Evolutionary conservation across 2,113 vertebrate genomes (phyloP).

Genomic region (Megaceryle maxima): DNA sequence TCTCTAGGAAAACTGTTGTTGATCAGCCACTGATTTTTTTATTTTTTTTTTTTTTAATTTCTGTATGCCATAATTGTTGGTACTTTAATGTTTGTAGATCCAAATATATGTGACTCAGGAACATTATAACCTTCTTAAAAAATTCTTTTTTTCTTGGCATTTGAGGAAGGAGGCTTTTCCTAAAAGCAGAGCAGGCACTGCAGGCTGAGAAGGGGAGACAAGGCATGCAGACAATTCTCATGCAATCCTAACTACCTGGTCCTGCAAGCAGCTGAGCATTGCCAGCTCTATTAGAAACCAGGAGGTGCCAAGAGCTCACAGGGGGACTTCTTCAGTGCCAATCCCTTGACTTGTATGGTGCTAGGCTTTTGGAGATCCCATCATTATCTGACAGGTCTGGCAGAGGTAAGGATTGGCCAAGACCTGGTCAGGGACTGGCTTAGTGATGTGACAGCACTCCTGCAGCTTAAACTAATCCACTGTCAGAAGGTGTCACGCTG

Average conservation of each 20-base stretch:
- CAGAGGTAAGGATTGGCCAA: neutral
- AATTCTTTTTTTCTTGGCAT: neutral
- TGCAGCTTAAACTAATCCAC: neutral
- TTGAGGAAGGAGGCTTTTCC: neutral
- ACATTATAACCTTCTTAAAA: neutral
- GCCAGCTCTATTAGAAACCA: rapidly evolving
- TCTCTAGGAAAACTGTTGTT: neutral
- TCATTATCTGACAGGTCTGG: neutral
- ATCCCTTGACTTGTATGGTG: neutral
- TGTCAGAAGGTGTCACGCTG: neutral
- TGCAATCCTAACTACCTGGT: neutral
- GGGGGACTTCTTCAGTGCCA: neutral
- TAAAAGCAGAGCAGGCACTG: neutral
- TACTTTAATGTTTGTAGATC: neutral
- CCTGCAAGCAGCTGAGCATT: neutral
- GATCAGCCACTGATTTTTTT: neutral
- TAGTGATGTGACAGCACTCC: neutral
- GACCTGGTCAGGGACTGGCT: neutral
- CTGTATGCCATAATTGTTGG: neutral
- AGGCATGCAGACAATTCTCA: neutral
- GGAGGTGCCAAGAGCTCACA: rapidly evolving
- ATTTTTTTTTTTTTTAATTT: neutral
- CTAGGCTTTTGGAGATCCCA: neutral
- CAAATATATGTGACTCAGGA: neutral
- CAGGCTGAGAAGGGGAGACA: neutral